Evolutionary conservation across 37 sponge, comb jelly and placozoan species (phyloP), one percentile per base, ranked within the genome.

Genomic region (Crambe crambe): DNA sequence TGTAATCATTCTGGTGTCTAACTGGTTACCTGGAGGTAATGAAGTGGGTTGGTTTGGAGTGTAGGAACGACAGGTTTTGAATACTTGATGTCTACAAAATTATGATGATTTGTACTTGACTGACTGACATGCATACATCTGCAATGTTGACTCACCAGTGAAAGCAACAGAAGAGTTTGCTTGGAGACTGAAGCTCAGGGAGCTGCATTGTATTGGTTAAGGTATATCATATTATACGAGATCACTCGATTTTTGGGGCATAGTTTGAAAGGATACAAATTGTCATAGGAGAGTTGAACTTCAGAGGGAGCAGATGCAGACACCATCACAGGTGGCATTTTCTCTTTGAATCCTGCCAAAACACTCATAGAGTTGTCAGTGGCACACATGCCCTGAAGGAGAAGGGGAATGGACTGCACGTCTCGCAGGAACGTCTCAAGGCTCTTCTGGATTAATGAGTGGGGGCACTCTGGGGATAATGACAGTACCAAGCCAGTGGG

Each of bases 341-440:
- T 39, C 23, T 41, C 38, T 5, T 43, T 29, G 44, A 85, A 78
- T 31, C 32, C n/a, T 26, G 32, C 23, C 38, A 85, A 38, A 17
- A 64, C 4, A 9, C 34, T 23, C 47, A 78, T 31, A 20, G 78
- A 32, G 34, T 60, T 42, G 26, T 72, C 79, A 62, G 78, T 85
- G 27, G 35, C 65, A 27, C 47, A 58, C n/a, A 78, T n/a, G 9
- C 85, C 79, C 79, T 85, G 56, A 3, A 86, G 73, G 47, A 86
- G 66, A 5, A 86, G 65, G 38, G 87, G 87, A 2, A 86, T 67
- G 59, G 87, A 86, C 26, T 35, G 68, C 0, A 76, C 68, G 15
- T 76, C 30, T 0, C 35, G 30, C 12, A 83, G 58, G 56, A 68
- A 56, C 41, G 20, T 21, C 59, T 76, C 68, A 30, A 83, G 77